Percentiles rank a stretch among this genome's conserved stretches.
These are phyloP conservation scores for Nectonema munidae DNA, from an alignment of 2,888 invertebrate species.

Conservation along the genomic window DNA sequence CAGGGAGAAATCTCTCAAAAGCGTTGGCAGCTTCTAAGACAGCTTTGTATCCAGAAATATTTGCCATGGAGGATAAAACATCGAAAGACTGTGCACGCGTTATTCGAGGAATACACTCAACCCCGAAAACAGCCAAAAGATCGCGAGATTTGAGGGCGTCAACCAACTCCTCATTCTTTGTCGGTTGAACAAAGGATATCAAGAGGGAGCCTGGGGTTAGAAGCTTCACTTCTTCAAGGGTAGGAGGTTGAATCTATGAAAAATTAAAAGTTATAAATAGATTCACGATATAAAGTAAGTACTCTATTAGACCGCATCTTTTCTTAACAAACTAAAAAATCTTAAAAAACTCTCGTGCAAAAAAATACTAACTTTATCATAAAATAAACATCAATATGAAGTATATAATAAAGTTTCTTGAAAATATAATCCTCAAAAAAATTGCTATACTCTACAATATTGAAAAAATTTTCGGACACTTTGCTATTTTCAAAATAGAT, in stretches of 20 bases:
- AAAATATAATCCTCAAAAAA: too few species aligned
- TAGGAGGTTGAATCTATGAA: constrained; percentile 40
- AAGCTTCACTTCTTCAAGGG: constrained; percentile 33
- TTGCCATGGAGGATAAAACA: constrained; percentile 60
- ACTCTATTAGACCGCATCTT: too few species aligned
- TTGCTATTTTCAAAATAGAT: too few species aligned
- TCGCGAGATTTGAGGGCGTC: constrained; percentile 35
- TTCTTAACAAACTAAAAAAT: too few species aligned
- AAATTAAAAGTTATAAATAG: too few species aligned
- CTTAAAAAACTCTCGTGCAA: too few species aligned
- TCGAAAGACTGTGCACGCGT: constrained; percentile 60
- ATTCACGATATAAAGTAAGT: too few species aligned
- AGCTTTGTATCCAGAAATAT: constrained; percentile 52
- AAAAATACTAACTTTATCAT: too few species aligned
- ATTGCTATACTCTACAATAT: too few species aligned
- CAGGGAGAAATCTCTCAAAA: constrained; percentile 59
- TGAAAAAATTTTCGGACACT: too few species aligned
- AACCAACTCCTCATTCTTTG: constrained; percentile 40
- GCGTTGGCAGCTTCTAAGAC: constrained; percentile 56
- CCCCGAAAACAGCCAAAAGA: constrained; percentile 45
- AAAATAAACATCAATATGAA: too few species aligned
- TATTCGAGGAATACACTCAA: constrained; percentile 60
- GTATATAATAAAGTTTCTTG: too few species aligned
- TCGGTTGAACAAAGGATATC: constrained; percentile 50
- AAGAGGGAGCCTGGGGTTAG: constrained; percentile 37